A percentile compares a stretch with the other conserved stretches of the same genome.
Evolutionary conservation across 2,888 invertebrate genomes (phyloP).

Genomic region (Harmothoe impar): DNA sequence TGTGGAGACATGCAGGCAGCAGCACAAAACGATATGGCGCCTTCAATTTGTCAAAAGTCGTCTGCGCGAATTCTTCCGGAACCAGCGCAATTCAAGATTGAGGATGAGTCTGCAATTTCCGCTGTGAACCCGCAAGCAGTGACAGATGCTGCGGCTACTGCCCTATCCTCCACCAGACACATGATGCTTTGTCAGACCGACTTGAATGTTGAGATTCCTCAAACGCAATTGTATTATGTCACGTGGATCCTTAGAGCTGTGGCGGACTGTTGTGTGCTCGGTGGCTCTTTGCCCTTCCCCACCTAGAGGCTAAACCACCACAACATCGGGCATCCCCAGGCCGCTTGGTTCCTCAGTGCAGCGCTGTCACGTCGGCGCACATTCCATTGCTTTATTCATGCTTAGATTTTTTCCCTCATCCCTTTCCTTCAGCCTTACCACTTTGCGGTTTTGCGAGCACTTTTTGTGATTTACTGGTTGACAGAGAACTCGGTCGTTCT

Average conservation of each 20-base stretch:
- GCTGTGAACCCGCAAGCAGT: not conserved
- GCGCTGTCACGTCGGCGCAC: not conserved
- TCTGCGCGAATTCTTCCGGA: not conserved
- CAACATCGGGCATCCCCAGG: not conserved
- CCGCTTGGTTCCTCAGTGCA: slow-evolving; percentile 40
- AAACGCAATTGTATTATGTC: slow-evolving; percentile 44
- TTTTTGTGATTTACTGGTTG: slow-evolving; percentile 58
- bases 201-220: slow-evolving; percentile 37
- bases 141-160: slow-evolving; percentile 34
- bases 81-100: slow-evolving; percentile 5
- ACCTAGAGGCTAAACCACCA: slow-evolving; percentile 18
- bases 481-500: slow-evolving; percentile 17
- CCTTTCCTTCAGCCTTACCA: slow-evolving; percentile 15
- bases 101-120: not conserved
- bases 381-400: not conserved
- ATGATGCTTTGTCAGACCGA: slow-evolving; percentile 4
- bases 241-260: not conserved
- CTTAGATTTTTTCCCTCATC: not conserved
- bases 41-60: not conserved
- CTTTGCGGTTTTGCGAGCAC: slow-evolving; percentile 27
- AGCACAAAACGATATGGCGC: slow-evolving; percentile 10
- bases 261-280: slow-evolving; percentile 1
- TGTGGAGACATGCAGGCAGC: not conserved
- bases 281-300: not conserved
- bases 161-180: not conserved